Base-by-base conservation (phyloP, 2,888 invertebrate species). In the Orthonychiurus folsomi region DNA sequence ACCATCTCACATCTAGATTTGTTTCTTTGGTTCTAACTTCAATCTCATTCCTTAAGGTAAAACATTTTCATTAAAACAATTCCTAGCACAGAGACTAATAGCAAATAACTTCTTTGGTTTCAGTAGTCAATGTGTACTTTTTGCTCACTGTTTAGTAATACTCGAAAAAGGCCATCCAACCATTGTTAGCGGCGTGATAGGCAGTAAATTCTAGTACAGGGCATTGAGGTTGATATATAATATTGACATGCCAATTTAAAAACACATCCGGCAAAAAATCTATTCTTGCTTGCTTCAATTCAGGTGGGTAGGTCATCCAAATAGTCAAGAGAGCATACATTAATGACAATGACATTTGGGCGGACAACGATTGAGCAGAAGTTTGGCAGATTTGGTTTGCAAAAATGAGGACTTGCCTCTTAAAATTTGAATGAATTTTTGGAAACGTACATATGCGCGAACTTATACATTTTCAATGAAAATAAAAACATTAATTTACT, bases 401-500 rank as follows among this genome's bases (percentile, higher is more conserved):
- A n/a, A n/a, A n/a, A n/a, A n/a, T n/a, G n/a, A n/a, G n/a, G n/a
- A n/a, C n/a, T n/a, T n/a, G n/a, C n/a, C n/a, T n/a, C n/a, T n/a
- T n/a, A n/a, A n/a, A n/a, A n/a, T n/a, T n/a, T n/a, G n/a, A n/a
- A n/a, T n/a, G n/a, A n/a, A n/a, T n/a, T n/a, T n/a, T n/a, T n/a
- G n/a, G n/a, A n/a, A n/a, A n/a, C n/a, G n/a, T n/a, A n/a, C n/a
- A n/a, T n/a, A n/a, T n/a, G n/a, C n/a, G n/a, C n/a, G n/a, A n/a
- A n/a, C n/a, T n/a, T n/a, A n/a, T n/a, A n/a, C n/a, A n/a, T n/a
- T n/a, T n/a, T n/a, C n/a, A n/a, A n/a, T n/a, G n/a, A n/a, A n/a
- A n/a, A n/a, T n/a, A n/a, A n/a, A n/a, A n/a, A n/a, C n/a, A 20
- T 12, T 12, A 50, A 48, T 20, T 67, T 56, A 69, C 60, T 69